Base-by-base conservation (phyloP, 2,888 invertebrate genomes). In the Apamea monoglypha region DNA sequence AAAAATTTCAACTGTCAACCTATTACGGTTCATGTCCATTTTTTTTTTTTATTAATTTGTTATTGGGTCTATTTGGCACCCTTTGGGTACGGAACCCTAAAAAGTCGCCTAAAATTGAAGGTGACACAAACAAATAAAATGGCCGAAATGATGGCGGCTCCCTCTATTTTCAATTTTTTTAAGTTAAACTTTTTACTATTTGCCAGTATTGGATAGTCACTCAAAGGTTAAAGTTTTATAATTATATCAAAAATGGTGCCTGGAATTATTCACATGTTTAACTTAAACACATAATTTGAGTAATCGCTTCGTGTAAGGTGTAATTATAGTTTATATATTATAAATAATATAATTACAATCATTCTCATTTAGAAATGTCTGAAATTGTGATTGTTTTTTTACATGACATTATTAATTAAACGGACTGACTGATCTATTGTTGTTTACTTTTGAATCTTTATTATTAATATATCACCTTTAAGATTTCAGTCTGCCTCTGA, bases 371-470 rank as follows among this genome's bases (percentile, higher is more conserved):
- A 90, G 86, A 86, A 75, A 80, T 84, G 75, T 83, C 89, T 90
- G 87, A 88, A 84, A 90, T 89, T 92, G 89, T 91, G 88, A 92
- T 91, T 91, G 92, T 89, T 92, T 93, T 94, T 95, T 94, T 95
- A 96, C 95, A 95, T 96, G 96, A 96, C 96, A 95, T 94, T 93
- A 95, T 94, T 95, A 95, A 96, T 95, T 95, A 95, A 95, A 96
- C 92, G 94, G 94, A 96, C 94, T 94, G 96, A 96, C 93, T 95
- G 93, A 94, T 93, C 63, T 84, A 70, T 69, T 32, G 14, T 81
- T 86, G 70, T 83, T 90, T 91, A 88, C 87, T 92, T 90, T 76
- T 47, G 10, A 32, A 32, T 25, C 6, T 44, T 32, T 69, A 21
- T 21, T 21, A 53, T 21, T 21, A 21, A n/a, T n/a, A n/a, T n/a